Base-by-base conservation (phyloP, 2,797 vertebrate species). In the Oryzias sinensis region DNA sequence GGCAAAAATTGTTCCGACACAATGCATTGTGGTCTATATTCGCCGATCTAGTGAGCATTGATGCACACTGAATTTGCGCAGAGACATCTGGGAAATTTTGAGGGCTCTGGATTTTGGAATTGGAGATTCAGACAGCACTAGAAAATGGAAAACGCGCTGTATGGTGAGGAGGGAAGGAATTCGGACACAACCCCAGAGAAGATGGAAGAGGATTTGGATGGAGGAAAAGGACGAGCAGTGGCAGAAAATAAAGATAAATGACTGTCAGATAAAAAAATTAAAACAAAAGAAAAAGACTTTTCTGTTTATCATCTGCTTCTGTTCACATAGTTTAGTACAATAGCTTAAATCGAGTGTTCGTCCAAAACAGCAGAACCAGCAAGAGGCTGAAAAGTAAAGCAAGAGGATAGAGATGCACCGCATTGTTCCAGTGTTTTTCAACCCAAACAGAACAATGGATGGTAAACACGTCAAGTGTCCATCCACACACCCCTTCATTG, bases 311-410 rank as follows among this genome's bases (percentile, higher is more conserved):
- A 24, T 25, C 48, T 22, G 49, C 46, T 60, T 22, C 59, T 56
- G 52, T 56, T 51, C 43, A 25, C 46, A 49, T 15, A 13, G 6
- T 53, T 40, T 5, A 52, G 43, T 37, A 50, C 33, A 29, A 62
- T 8, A 27, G 74, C 70, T 73, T 70, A 81, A 70, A 14, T 48
- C 42, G 62, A 66, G 66, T 37, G 44, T 9, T 24, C n/a, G 44
- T 68, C 71, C 62, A 64, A 4, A 11, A 15, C 3, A 49, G 70
- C 50, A n/a, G 51, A 59, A 56, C 22, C 16, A 42, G 41, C 14
- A 1, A 50, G 41, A 2, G 13, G 59, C 63, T 40, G 66, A 53
- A 27, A 58, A 25, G 11, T 53, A 62, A 58, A 67, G 72, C 51
- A 45, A 6, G 45, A 25, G 22, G 13, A 44, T 40, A 0, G 43